phyloP scores from a whole-genome alignment of 1,140 invertebrate species.

The Cydia strobilella region DNA sequence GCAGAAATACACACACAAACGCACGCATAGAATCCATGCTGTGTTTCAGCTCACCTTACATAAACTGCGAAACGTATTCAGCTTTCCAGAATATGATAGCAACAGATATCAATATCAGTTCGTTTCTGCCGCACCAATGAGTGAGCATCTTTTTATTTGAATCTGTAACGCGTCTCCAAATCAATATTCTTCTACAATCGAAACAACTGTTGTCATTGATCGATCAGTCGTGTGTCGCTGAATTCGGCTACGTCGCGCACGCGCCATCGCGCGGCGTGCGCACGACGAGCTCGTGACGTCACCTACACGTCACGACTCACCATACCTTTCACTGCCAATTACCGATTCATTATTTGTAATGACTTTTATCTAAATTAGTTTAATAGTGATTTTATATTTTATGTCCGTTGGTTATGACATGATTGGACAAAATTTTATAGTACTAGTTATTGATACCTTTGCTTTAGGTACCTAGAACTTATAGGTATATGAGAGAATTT shows the following conservation, averaged over 20 bases:
- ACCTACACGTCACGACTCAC: slow-evolving; percentile 22
- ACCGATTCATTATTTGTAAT: slow-evolving; percentile 30
- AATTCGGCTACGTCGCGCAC: slow-evolving; percentile 31
- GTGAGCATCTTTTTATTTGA: too few relatives aligned
- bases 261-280: slow-evolving; percentile 10
- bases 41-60: too few relatives aligned
- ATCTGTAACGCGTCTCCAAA: neutral
- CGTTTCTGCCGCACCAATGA: too few relatives aligned
- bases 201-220: neutral
- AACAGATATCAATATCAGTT: too few relatives aligned
- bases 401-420: slow-evolving; percentile 18
- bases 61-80: too few relatives aligned
- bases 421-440: neutral
- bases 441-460: neutral
- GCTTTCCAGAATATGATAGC: too few relatives aligned
- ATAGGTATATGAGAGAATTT: too few relatives aligned
- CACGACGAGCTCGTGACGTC: slow-evolving; percentile 30
- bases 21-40: too few relatives aligned
- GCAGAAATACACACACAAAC: too few relatives aligned
- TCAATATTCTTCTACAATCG: neutral
- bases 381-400: slow-evolving; percentile 31
- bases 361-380: slow-evolving; percentile 32
- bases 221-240: slow-evolving; percentile 10
- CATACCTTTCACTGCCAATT: slow-evolving; percentile 28
- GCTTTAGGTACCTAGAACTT: too few relatives aligned